phyloP scores from a whole-genome alignment of 2,888 invertebrate species.

The Drosophila subquinaria region DNA sequence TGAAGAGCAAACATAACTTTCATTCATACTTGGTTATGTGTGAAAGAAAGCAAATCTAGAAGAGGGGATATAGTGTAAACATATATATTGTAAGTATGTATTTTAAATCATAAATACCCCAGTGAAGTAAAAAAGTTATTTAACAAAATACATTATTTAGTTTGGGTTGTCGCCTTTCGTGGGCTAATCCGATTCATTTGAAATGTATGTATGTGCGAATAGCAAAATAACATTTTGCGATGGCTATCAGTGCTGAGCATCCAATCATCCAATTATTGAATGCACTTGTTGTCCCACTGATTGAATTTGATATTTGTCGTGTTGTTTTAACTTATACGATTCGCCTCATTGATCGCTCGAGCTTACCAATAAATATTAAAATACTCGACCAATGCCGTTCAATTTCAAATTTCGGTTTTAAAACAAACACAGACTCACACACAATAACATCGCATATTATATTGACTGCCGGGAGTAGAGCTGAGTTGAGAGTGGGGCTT shows the following conservation, averaged over 20 bases:
- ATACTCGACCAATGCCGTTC: conserved; percentile 28
- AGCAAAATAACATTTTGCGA: conserved; percentile 6
- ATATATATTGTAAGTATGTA: not conserved
- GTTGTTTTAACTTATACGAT: conserved; percentile 42
- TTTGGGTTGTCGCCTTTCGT: not conserved
- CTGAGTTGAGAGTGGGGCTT: not conserved
- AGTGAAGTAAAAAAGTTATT: not conserved
- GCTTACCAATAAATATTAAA: conserved; percentile 56
- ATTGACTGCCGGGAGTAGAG: conserved; percentile 22
- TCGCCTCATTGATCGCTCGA: conserved; percentile 51
- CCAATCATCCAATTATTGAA: conserved; percentile 41
- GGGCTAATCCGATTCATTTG: conserved; percentile 1
- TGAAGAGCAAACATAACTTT: conserved; percentile 28
- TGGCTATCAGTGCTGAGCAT: conserved; percentile 13
- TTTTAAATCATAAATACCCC: not conserved
- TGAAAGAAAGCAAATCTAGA: not conserved
- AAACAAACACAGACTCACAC: conserved; percentile 12
- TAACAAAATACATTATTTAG: no score
- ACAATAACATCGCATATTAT: conserved; percentile 40
- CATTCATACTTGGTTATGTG: conserved; percentile 8
- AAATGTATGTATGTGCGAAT: conserved; percentile 3
- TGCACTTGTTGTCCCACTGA: conserved; percentile 36
- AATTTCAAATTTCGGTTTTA: conserved; percentile 34
- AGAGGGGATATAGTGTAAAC: not conserved
- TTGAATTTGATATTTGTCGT: conserved; percentile 47